Base-by-base conservation (phyloP, 2,113 vertebrate genomes). In the Rallus limicola region DNA sequence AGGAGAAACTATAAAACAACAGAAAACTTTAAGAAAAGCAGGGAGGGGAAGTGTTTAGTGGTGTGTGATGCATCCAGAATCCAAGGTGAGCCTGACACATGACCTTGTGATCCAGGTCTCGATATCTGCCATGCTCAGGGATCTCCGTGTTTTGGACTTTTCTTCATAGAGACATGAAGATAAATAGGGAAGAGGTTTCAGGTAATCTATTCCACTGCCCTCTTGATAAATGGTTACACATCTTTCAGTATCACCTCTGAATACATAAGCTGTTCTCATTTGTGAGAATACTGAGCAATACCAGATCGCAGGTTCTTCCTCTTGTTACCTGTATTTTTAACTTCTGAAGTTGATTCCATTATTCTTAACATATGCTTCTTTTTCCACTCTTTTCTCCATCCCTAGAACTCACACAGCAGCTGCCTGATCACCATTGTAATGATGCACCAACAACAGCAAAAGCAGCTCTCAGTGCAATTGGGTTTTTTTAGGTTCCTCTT, bases 1-100 rank as follows among this genome's bases (percentile, higher is more conserved):
- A 7, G 40, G 31, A 26, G 42, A 82, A 94, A 84, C 52, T 83
- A 44, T 19, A 17, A 34, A 92, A 70, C 82, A 91, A 63, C 38
- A 80, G 76, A 80, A 91, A 96, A 95, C 38, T 88, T 84, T 17
- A n/a, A 46, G 77, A 9, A 48, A 90, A 65, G 42, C n/a, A 14
- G 42, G 42, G 42, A 14, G 42, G 15, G 15, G 74, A 75, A 28
- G 16, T 7, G 5, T 62, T 84, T 55, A 28, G 55, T 8, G 36
- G 28, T 24, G 16, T 15, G 36, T 23, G 52, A 26, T 33, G 33
- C 29, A 14, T 6, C 50, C 65, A 33, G 93, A 96, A 91, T 72
- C 50, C 44, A 58, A 75, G 38, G n/a, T 7, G 23, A 88, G 44
- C 50, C 80, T 31, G 34, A n/a, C 8, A 31, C 11, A 18, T 2